Conservation (phyloP, 1,140 invertebrate species). For the Magallana angulata region DNA sequence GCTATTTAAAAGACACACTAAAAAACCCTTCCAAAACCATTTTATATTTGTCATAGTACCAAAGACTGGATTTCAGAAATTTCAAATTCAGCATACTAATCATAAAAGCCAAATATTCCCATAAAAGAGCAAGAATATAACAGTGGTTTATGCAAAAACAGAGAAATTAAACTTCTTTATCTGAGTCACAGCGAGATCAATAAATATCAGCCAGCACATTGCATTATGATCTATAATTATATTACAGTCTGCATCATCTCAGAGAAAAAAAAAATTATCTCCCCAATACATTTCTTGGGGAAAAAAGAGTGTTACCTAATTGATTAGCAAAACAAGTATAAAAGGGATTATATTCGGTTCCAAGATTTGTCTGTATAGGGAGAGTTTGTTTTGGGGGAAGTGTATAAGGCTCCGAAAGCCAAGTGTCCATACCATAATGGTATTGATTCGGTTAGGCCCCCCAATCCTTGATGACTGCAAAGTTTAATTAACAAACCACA, state of each 20-base stretch:
- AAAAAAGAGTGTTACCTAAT: slow-evolving; percentile 16
- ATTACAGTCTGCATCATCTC: slow-evolving; percentile 8
- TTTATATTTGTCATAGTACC: too few species aligned
- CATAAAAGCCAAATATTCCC: not conserved
- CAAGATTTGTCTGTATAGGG: not conserved
- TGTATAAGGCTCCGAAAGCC: not conserved
- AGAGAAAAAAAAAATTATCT: slow-evolving; percentile 1
- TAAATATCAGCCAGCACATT: not conserved
- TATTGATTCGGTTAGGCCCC: slow-evolving; percentile 5
- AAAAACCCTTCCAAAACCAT: too few species aligned
- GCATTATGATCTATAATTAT: slow-evolving; percentile 12
- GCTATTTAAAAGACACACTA: too few species aligned
- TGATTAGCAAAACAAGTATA: slow-evolving; percentile 23
- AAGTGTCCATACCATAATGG: not conserved
- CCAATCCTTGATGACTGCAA: slow-evolving; percentile 26
- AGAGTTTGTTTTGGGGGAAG: not conserved
- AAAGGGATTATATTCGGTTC: slow-evolving; percentile 1
- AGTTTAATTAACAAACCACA: slow-evolving; percentile 34
- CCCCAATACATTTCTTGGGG: not conserved
- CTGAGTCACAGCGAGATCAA: slow-evolving; percentile 16
- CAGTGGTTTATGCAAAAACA: slow-evolving; percentile 21
- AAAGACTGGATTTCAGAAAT: not conserved
- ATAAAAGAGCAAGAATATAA: slow-evolving; percentile 25
- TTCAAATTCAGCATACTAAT: slow-evolving; percentile 3
- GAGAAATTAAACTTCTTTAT: slow-evolving; percentile 32